Base-by-base conservation (phyloP, 1,140 invertebrate genomes). In the Drosophila ercepeae region DNA sequence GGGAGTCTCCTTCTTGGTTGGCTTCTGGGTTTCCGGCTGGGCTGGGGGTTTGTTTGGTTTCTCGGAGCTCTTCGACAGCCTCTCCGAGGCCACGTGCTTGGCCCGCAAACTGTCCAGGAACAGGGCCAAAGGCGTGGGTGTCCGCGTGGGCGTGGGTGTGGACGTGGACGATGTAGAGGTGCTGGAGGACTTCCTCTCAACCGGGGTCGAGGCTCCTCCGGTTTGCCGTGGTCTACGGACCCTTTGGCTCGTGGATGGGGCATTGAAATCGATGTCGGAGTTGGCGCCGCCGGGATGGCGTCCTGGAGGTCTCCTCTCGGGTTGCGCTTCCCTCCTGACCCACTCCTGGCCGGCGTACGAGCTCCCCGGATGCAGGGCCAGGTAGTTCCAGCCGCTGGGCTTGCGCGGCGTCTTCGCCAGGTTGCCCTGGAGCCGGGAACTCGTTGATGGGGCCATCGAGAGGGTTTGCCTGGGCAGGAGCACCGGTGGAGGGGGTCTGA, bases 101-200 rank as follows among this genome's bases (percentile, higher is more conserved):
- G 54, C 54, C 8, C 25, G 29, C 5, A 71, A 13, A 1, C 45
- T 41, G n/a, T 71, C 41, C 0, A 71, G 32, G n/a, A 59, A 51
- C 0, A 59, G 27, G 23, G 36, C 65, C 7, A 70, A 13, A 1
- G 65, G 23, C 1, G 53, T 52, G 16, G 29, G 16, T 16, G 2
- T 21, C 11, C 8, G 23, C n/a, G n/a, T n/a, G 23, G 23, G n/a
- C n/a, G n/a, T n/a, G n/a, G 65, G 23, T 0, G 53, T 52, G 16
- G 29, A 13, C 8, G 27, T 29, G 27, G 36, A 39, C 5, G 36
- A 39, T 14, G 8, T 14, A 3, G 19, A 13, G n/a, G 7, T 8
- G 1, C 14, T 23, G 1, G 16, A 14, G 8, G 39, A 16, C 6
- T 16, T 7, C 4, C 23, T 9, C 1, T 19, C 13, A 1, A 21